phyloP scores from a whole-genome alignment of 2,797 vertebrate genomes.

The Parauchenoglanis punctatus region DNA sequence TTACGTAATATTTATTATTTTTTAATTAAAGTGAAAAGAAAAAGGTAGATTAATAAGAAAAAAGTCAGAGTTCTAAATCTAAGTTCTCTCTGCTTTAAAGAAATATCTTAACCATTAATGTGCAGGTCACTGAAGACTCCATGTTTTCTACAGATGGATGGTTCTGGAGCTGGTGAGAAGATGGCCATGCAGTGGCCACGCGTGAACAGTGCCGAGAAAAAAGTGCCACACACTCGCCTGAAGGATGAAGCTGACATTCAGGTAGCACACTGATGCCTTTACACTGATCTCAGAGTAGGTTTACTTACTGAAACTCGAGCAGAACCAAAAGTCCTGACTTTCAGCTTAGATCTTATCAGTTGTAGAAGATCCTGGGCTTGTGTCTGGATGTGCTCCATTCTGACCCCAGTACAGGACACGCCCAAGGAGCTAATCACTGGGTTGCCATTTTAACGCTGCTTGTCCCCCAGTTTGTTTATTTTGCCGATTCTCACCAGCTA shows the following conservation, averaged over 20 bases:
- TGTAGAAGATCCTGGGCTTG: not conserved
- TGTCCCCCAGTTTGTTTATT: not conserved
- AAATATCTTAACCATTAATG: not conserved
- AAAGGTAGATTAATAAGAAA: not conserved
- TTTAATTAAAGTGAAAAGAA: constrained; percentile 49
- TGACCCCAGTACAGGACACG: not conserved
- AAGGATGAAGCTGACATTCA: constrained; percentile 78
- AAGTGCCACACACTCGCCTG: constrained; percentile 80
- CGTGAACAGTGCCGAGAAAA: constrained; percentile 69
- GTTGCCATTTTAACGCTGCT: not conserved
- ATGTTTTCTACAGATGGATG: constrained; percentile 52
- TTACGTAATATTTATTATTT: constrained; percentile 8
- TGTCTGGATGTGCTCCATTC: not conserved
- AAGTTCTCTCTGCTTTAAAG: not conserved
- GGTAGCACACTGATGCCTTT: constrained; percentile 66
- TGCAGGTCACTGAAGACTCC: not conserved
- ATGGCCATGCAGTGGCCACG: constrained; percentile 67
- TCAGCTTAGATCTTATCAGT: not conserved
- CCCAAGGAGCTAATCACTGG: not conserved
- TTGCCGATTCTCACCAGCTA: not conserved
- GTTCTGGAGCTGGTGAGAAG: constrained; percentile 66
- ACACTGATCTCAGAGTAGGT: not conserved
- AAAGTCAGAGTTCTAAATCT: not conserved
- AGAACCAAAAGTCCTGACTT: not conserved
- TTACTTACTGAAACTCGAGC: not conserved